A percentile compares a stretch with the other conserved stretches of the same genome.
phyloP scores from a whole-genome alignment of 2,888 invertebrate species.

The Digitonthophagus gazella region DNA sequence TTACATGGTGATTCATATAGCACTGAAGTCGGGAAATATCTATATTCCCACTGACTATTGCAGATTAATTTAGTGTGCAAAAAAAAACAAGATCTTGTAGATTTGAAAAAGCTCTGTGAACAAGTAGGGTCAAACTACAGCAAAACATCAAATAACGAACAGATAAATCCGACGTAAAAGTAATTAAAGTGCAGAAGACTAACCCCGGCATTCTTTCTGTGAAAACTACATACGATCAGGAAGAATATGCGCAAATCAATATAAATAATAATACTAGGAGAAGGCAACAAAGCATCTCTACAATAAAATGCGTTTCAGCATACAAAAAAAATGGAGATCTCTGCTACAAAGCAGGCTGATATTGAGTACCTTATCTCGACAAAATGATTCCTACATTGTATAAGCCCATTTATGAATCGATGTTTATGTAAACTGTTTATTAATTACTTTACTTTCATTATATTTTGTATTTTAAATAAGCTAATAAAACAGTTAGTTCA shows the following conservation, averaged over 20 bases:
- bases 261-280: neutral
- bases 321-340: conserved; percentile 2
- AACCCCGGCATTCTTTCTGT: neutral
- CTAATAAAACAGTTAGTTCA: conserved; percentile 2
- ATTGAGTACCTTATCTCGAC: neutral
- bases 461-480: conserved; percentile 8
- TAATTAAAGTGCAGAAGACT: conserved; percentile 1
- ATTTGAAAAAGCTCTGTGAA: conserved; percentile 23
- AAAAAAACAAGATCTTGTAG: conserved; percentile 28
- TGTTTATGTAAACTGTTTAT: neutral
- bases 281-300: conserved; percentile 3
- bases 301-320: conserved; percentile 4
- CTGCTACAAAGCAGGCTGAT: conserved; percentile 1
- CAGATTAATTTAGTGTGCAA: conserved; percentile 26
- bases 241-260: conserved; percentile 2
- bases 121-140: neutral
- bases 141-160: conserved; percentile 5
- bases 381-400: conserved; percentile 2
- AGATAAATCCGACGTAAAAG: neutral
- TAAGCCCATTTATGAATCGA: conserved; percentile 4
- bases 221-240: conserved; percentile 1
- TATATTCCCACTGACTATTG: conserved; percentile 25
- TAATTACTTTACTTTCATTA: neutral
- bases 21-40: conserved; percentile 27
- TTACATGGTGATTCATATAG: too few relatives aligned